These are phyloP conservation scores for Grammatotria lemairii DNA, from an alignment of 2,113 vertebrate species.

Conservation along the genomic window DNA sequence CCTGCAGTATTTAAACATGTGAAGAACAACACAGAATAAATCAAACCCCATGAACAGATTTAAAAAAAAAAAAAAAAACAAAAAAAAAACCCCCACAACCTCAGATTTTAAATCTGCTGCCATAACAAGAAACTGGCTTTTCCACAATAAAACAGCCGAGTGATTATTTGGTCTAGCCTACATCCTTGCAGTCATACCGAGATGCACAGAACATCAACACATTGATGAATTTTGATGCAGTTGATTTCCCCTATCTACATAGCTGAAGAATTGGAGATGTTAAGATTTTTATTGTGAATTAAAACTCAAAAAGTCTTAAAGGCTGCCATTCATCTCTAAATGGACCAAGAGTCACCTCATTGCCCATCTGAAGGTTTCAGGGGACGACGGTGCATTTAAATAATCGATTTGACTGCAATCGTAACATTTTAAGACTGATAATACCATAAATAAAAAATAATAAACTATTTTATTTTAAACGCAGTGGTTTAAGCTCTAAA, in stretches of 20 bases:
- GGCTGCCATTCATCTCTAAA: background rate
- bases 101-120: background rate
- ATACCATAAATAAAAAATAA: background rate
- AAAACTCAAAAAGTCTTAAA: background rate
- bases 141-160: rapidly evolving
- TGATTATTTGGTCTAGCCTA: background rate
- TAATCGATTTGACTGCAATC: background rate
- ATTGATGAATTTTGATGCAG: background rate
- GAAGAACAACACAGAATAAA: background rate
- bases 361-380: background rate
- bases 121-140: background rate
- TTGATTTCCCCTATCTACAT: background rate
- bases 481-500: background rate
- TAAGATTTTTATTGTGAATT: background rate
- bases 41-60: background rate
- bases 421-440: background rate
- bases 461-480: background rate
- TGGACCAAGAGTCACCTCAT: background rate
- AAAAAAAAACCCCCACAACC: too few species aligned
- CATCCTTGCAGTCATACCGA: background rate
- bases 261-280: background rate
- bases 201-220: background rate
- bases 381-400: rapidly evolving
- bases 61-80: rapidly evolving
- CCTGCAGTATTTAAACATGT: background rate